These are phyloP conservation scores for Drosophila eugracilis DNA, from an alignment of 1,140 invertebrate species.

Conservation along the genomic window DNA sequence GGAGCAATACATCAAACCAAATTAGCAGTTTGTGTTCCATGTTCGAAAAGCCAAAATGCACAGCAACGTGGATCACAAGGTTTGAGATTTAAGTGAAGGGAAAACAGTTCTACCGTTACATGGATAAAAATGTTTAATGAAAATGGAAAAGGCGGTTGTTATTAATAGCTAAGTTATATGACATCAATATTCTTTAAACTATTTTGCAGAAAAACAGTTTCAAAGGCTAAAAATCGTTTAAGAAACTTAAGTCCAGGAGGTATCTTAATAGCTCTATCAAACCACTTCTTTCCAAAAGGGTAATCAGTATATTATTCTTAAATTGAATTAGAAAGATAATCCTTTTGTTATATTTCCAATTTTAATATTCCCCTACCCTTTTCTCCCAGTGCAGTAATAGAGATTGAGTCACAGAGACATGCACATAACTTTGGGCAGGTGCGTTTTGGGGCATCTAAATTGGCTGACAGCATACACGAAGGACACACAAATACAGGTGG, in stretches of 20 bases:
- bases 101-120: neutral
- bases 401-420: slow-evolving; percentile 33
- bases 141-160: no score
- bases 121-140: neutral
- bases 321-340: no score
- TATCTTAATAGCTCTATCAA: no score
- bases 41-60: slow-evolving; percentile 58
- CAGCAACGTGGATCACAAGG: slow-evolving; percentile 14
- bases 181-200: no score
- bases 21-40: slow-evolving; percentile 69
- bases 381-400: slow-evolving; percentile 7
- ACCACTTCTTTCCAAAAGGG: no score
- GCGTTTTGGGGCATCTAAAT: slow-evolving; percentile 55
- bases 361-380: neutral
- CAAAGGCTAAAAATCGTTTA: no score
- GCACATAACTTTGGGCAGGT: slow-evolving; percentile 50
- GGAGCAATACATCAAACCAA: slow-evolving; percentile 81
- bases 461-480: slow-evolving; percentile 42
- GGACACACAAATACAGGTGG: slow-evolving; percentile 32
- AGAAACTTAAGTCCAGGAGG: no score
- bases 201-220: no score
- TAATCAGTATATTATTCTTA: no score
- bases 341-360: no score
- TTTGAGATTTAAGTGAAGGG: slow-evolving; percentile 24
- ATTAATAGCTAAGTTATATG: no score